These are phyloP conservation scores for Drosophila vallismaia DNA, from an alignment of 2,888 invertebrate genomes.

Conservation along the genomic window DNA sequence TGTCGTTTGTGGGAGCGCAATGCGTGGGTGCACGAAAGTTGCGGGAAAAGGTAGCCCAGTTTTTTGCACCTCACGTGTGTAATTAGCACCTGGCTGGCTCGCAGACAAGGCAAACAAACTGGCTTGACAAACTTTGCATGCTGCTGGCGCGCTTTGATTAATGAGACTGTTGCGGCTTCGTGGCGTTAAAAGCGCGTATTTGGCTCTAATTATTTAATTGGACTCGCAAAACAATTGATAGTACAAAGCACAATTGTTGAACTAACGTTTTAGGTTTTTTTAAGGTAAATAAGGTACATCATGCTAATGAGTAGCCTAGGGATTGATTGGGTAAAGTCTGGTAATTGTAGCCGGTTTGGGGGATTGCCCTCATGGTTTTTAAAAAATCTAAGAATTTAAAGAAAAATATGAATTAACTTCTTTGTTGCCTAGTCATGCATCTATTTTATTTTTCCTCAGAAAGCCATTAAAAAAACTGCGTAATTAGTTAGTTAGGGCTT, in stretches of 20 bases:
- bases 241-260: conserved; percentile 8
- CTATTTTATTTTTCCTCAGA: neutral
- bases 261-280: neutral
- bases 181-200: conserved; percentile 35
- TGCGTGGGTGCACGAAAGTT: conserved; percentile 42
- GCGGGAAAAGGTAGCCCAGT: conserved; percentile 31
- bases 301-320: neutral
- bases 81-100: conserved; percentile 67
- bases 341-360: conserved; percentile 3
- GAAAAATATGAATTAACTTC: neutral
- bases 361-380: neutral
- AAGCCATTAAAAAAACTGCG: neutral
- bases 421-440: neutral
- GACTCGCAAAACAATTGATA: conserved; percentile 23
- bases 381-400: neutral
- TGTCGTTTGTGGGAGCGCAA: conserved; percentile 3
- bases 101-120: conserved; percentile 46
- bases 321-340: conserved; percentile 3
- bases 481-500: neutral
- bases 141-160: conserved; percentile 50
- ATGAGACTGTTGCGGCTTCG: conserved; percentile 51
- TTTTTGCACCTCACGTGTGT: conserved; percentile 56
- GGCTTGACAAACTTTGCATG: conserved; percentile 48
- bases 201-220: conserved; percentile 56
- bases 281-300: neutral